Base-by-base conservation (phyloP, 2,797 vertebrate species). In the Yasuhikotakia modesta region DNA sequence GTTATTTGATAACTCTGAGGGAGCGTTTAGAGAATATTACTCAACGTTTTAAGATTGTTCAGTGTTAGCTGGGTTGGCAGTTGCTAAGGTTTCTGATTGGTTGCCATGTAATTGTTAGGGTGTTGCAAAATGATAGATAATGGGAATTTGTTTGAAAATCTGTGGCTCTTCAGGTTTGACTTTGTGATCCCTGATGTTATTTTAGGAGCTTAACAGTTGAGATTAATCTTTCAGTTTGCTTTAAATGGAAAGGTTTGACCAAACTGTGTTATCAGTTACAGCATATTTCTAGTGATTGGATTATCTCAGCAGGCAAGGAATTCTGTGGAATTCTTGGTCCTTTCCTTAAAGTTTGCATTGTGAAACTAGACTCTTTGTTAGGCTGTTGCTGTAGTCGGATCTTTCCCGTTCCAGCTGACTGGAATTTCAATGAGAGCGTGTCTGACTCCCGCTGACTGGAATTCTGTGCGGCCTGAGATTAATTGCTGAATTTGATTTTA, bases 381-480 rank as follows among this genome's bases (percentile, higher is more conserved):
- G 72, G 21, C 65, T 68, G 73, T 32, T 14, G 16, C 73, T 68
- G 17, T 13, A 30, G 50, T 66, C 32, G 21, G 35, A 68, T 75
- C 21, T 57, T 48, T 73, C n/a, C 35, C 2, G 17, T 46, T 75
- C 17, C 7, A 57, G 50, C 73, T 67, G 73, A 67, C 10, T 8
- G 2, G 74, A 76, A 76, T 76, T 21, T 60, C 74, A 76, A 76
- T 76, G 65, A 76, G 73, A 58, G 24, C 24, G 14, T 13, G 63
- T 32, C 35, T 67, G 35, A 27, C 64, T 75, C 71, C 72, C 10
- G 72, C 72, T 53, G 63, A 35, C 73, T 75, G 61, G 19, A 66
- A 27, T 43, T 58, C 64, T 58, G 63, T 46, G 4, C 64, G 11
- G 48, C 48, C 63, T n/a, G 2, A 66, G 61, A 75, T 57, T 75